phyloP scores from a whole-genome alignment of 2,888 invertebrate genomes.

The Noctua comes region DNA sequence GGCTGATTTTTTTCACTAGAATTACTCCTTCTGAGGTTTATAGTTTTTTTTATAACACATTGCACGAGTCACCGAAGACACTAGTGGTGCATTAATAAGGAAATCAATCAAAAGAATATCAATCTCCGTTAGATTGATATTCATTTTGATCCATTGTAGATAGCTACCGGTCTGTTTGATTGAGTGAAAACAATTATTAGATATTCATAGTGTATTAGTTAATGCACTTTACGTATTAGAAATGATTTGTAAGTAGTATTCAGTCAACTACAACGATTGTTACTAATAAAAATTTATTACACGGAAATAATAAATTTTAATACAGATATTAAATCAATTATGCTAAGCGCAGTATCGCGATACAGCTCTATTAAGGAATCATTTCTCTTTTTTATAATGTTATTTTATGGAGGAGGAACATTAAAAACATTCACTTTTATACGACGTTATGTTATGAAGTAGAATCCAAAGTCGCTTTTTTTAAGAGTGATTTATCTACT shows the following conservation, averaged over 20 bases:
- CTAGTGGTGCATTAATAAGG: background rate
- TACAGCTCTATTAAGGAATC: slow-evolving; percentile 2
- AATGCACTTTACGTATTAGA: background rate
- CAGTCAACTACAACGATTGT: slow-evolving; percentile 10
- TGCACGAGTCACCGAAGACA: background rate
- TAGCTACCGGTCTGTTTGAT: slow-evolving; percentile 3
- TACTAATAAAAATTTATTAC: background rate
- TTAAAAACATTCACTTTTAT: slow-evolving; percentile 36
- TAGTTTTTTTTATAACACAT: background rate
- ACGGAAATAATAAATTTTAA: slow-evolving; percentile 45
- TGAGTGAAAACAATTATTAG: background rate
- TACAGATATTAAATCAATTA: slow-evolving; percentile 25
- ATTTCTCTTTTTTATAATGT: slow-evolving; percentile 34
- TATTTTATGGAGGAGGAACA: slow-evolving; percentile 20
- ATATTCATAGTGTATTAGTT: background rate
- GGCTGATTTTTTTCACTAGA: too few species aligned
- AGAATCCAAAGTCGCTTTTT: background rate
- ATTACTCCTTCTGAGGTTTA: too few species aligned
- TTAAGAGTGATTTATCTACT: background rate
- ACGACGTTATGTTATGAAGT: slow-evolving; percentile 4
- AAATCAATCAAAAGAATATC: slow-evolving; percentile 3
- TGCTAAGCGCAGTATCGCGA: slow-evolving; percentile 4
- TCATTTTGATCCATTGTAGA: too few species aligned
- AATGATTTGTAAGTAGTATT: background rate
- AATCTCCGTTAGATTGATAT: too few species aligned